These are phyloP conservation scores for Todiramphus chloris DNA, from an alignment of 2,113 vertebrate genomes.

Conservation along the genomic window DNA sequence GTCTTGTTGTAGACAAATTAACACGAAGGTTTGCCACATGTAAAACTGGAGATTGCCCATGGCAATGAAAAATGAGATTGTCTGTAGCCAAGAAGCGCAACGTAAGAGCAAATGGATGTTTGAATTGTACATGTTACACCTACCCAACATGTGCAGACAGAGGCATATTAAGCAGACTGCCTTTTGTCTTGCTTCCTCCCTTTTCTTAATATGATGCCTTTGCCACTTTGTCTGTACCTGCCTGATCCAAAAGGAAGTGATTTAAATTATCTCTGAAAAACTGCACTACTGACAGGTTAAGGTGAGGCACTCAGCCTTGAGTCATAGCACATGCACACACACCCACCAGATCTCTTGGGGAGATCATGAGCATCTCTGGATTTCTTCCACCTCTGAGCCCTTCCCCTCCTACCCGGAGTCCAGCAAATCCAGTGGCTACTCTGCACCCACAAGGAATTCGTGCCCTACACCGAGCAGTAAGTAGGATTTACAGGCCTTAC, in stretches of 20 bases:
- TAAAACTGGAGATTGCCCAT: background rate
- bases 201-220: constrained; percentile 14
- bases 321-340: background rate
- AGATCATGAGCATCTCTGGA: background rate
- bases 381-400: background rate
- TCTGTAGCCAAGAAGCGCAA: background rate
- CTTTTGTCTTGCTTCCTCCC: constrained; percentile 4
- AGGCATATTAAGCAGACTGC: constrained; percentile 1
- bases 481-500: background rate
- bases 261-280: constrained; percentile 1
- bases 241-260: constrained; percentile 42
- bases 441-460: background rate
- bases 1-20: background rate
- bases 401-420: background rate
- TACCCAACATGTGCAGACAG: background rate
- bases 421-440: background rate
- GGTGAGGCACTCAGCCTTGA: background rate
- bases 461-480: background rate
- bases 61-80: background rate
- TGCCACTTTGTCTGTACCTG: constrained; percentile 38
- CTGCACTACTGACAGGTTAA: background rate
- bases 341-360: background rate
- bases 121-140: background rate
- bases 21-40: background rate
- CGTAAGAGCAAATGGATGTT: background rate